Percentiles rank a stretch among this genome's conserved stretches.
Evolutionary conservation across 2,113 vertebrate genomes (phyloP).

Genomic region (Burhinus bistriatus): DNA sequence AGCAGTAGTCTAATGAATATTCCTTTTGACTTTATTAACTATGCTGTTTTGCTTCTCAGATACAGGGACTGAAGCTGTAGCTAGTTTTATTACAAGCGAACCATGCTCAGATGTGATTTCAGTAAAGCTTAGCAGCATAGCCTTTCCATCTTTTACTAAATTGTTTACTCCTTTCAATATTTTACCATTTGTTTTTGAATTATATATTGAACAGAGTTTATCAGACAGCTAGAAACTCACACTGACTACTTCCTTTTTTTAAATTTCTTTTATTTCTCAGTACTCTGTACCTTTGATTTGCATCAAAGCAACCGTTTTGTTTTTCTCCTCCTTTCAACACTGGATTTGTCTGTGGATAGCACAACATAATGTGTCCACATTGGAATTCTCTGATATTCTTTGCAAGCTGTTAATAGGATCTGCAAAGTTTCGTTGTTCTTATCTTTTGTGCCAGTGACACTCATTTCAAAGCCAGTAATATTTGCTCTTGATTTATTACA

Average conservation of each 20-base stretch:
- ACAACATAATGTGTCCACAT: neutral
- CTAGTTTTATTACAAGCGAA: neutral
- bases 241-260: neutral
- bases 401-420: neutral
- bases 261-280: neutral
- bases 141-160: neutral
- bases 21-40: neutral
- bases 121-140: neutral
- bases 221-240: neutral
- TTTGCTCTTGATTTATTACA: neutral
- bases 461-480: neutral
- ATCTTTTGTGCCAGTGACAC: neutral
- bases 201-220: neutral
- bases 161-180: neutral
- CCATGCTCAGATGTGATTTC: neutral
- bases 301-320: neutral
- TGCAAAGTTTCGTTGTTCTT: neutral
- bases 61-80: neutral
- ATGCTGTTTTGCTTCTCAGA: neutral
- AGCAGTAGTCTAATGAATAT: neutral
- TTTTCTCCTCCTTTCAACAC: neutral
- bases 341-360: neutral
- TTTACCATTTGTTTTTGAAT: neutral
- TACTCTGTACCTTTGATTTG: neutral
- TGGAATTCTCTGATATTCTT: neutral